Evolutionary conservation across 2,888 invertebrate species (phyloP).

Genomic region (Brenthis hecate): DNA sequence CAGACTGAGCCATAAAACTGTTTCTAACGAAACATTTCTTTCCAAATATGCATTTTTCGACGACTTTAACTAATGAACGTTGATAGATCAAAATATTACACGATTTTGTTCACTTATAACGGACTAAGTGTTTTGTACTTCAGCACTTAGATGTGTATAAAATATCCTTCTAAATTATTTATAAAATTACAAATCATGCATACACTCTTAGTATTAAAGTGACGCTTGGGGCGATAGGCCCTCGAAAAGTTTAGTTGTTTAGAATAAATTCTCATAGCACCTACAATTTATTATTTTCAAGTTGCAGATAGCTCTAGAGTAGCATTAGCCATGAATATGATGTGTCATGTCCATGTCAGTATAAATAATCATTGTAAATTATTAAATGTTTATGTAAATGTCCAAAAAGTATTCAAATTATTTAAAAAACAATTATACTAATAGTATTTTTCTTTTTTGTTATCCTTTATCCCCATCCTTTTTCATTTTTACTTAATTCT

Average conservation of each 20-base stretch:
- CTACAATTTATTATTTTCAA: slow-evolving; percentile 73
- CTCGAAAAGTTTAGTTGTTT: slow-evolving; percentile 72
- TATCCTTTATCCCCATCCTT: slow-evolving; percentile 56
- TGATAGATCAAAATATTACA: slow-evolving; percentile 36
- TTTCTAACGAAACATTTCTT: slow-evolving; percentile 49
- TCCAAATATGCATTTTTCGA: slow-evolving; percentile 74
- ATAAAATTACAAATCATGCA: slow-evolving; percentile 78
- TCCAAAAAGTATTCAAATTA: slow-evolving; percentile 83
- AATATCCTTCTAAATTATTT: slow-evolving; percentile 78
- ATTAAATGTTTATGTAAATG: slow-evolving; percentile 83
- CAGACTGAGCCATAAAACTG: slow-evolving; percentile 62
- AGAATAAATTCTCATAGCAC: slow-evolving; percentile 79
- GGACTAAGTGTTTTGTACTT: slow-evolving; percentile 61
- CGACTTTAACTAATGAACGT: slow-evolving; percentile 57
- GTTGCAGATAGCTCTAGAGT: slow-evolving; percentile 79
- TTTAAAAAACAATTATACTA: slow-evolving; percentile 80
- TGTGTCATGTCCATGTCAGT: slow-evolving; percentile 81
- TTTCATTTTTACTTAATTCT: slow-evolving; percentile 41
- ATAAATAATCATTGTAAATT: slow-evolving; percentile 83
- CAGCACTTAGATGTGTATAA: slow-evolving; percentile 66
- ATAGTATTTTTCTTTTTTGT: slow-evolving; percentile 76
- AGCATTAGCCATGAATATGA: slow-evolving; percentile 79
- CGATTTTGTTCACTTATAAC: slow-evolving; percentile 33
- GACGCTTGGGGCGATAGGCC: slow-evolving; percentile 75
- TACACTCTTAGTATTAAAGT: slow-evolving; percentile 78